These are phyloP conservation scores for Chamaea fasciata DNA, from an alignment of 2,113 vertebrate genomes.

Conservation along the genomic window DNA sequence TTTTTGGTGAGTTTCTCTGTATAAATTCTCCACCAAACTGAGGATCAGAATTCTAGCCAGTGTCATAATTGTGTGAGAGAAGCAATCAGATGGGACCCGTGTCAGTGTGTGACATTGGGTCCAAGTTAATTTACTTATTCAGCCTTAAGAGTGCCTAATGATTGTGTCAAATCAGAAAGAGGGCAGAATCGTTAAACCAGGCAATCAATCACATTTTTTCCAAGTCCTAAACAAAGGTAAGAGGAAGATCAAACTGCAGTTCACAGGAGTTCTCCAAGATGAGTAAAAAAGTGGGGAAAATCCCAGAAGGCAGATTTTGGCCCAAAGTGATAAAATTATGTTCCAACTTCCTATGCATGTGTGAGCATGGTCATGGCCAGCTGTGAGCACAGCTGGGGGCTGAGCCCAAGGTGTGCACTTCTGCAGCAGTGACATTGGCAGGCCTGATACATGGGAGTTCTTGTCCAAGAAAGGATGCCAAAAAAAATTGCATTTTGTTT, in stretches of 20 bases:
- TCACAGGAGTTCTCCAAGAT: neutral
- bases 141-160: neutral
- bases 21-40: neutral
- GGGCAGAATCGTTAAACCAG: neutral
- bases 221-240: neutral
- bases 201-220: neutral
- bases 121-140: neutral
- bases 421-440: neutral
- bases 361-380: neutral
- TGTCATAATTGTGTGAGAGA: neutral
- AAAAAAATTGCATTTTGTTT: neutral
- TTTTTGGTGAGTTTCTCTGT: neutral
- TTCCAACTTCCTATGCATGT: neutral
- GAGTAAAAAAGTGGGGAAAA: neutral
- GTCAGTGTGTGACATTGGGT: neutral
- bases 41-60: neutral
- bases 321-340: neutral
- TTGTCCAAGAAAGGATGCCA: neutral
- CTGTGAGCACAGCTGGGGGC: neutral
- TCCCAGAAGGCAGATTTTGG: conserved; percentile 18
- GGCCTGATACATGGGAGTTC: neutral
- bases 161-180: neutral
- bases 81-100: neutral
- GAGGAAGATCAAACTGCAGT: neutral
- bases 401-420: neutral